Evolutionary conservation across 2,888 invertebrate species (phyloP).

Genomic region (Cosmia trapezina): DNA sequence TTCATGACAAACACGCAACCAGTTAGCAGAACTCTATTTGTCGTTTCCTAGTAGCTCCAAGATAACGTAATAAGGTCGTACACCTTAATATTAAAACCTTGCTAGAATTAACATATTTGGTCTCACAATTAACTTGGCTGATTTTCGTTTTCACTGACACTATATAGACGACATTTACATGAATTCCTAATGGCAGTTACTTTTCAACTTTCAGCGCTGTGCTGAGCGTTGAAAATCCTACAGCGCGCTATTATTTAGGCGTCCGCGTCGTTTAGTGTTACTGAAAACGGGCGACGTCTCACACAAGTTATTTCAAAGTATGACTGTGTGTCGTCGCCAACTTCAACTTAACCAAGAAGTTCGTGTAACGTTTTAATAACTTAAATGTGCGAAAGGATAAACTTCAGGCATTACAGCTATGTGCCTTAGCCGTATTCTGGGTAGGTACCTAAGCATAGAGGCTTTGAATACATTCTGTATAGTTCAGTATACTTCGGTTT

Average conservation of each 20-base stretch:
- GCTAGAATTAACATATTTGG: constrained; percentile 17
- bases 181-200: not conserved
- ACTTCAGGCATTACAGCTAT: constrained; percentile 26
- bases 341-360: constrained; percentile 30
- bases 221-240: not conserved
- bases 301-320: constrained; percentile 32
- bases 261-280: not conserved
- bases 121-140: constrained; percentile 21
- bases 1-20: constrained; percentile 18
- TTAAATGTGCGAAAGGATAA: constrained; percentile 31
- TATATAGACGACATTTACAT: not conserved
- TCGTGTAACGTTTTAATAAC: constrained; percentile 33
- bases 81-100: constrained; percentile 28
- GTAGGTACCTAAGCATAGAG: not conserved
- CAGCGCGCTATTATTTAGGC: not conserved
- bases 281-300: not conserved
- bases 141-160: not conserved
- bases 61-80: constrained; percentile 15
- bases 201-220: not conserved
- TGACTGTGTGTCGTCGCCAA: constrained; percentile 19
- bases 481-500: not conserved
- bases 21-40: constrained; percentile 36
- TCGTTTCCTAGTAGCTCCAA: constrained; percentile 15
- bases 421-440: not conserved
- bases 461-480: constrained; percentile 12